phyloP scores from a whole-genome alignment of 2,113 vertebrate genomes.

The Muscicapa adusta region DNA sequence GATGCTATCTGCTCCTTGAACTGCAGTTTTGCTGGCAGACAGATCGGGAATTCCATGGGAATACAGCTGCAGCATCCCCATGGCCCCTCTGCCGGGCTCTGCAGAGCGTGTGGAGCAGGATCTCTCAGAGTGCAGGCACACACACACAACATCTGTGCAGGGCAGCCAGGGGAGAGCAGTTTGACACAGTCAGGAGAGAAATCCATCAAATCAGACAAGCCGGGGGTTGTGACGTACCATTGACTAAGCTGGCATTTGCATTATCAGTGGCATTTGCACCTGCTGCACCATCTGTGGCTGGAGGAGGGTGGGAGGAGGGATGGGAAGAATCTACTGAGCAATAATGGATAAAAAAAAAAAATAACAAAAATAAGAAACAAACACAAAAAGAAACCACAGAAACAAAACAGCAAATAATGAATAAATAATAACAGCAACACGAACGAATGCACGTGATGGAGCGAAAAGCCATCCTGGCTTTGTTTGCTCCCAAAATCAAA shows the following conservation, averaged over 20 bases:
- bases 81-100: conserved; percentile 5
- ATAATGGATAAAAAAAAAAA: conserved; percentile 77
- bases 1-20: not conserved
- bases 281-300: conserved; percentile 94
- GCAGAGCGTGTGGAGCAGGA: not conserved
- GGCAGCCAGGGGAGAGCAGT: conserved; percentile 51
- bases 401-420: conserved; percentile 16
- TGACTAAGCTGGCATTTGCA: conserved; percentile 93
- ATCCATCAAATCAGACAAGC: conserved; percentile 69
- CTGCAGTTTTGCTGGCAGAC: not conserved
- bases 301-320: conserved; percentile 91
- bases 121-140: conserved; percentile 67
- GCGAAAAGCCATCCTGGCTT: conserved; percentile 1
- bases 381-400: conserved; percentile 17
- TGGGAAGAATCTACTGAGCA: conserved; percentile 92
- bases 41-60: not conserved
- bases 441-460: conserved; percentile 12
- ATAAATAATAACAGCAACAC: conserved; percentile 22
- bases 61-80: not conserved
- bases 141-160: conserved; percentile 63
- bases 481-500: not conserved
- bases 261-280: conserved; percentile 91
- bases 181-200: conserved; percentile 62
- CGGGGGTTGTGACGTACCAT: conserved; percentile 92
- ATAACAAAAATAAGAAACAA: not conserved